phyloP scores from a whole-genome alignment of 2,113 vertebrate genomes.

The Silurus meridionalis region DNA sequence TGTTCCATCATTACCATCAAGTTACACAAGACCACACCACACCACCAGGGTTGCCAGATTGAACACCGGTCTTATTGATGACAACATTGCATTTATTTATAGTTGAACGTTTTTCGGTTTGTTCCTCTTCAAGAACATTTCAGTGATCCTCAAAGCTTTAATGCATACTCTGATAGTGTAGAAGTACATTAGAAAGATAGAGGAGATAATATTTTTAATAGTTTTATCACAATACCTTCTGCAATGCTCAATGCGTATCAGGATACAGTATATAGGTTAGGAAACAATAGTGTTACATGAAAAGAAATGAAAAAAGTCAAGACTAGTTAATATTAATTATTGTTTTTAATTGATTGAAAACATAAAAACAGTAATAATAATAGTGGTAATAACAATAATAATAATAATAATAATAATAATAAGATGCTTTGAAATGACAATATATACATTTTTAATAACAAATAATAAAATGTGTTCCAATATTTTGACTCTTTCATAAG shows the following conservation, averaged over 20 bases:
- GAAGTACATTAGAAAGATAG: background rate
- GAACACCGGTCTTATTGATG: background rate
- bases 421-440: no score
- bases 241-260: no score
- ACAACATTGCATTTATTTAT: background rate
- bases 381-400: no score
- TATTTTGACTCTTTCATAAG: background rate
- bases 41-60: constrained; percentile 10
- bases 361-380: no score
- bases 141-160: background rate
- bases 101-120: background rate
- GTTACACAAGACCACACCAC: background rate
- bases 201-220: background rate
- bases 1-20: background rate
- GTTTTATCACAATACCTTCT: no score
- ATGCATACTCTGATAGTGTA: background rate
- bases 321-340: no score
- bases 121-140: background rate
- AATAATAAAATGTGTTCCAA: background rate
- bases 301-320: no score
- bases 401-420: no score
- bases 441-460: background rate
- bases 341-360: no score
- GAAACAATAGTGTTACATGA: no score
- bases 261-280: no score